phyloP scores from a whole-genome alignment of 2,888 invertebrate genomes.

The Drosophila merina region DNA sequence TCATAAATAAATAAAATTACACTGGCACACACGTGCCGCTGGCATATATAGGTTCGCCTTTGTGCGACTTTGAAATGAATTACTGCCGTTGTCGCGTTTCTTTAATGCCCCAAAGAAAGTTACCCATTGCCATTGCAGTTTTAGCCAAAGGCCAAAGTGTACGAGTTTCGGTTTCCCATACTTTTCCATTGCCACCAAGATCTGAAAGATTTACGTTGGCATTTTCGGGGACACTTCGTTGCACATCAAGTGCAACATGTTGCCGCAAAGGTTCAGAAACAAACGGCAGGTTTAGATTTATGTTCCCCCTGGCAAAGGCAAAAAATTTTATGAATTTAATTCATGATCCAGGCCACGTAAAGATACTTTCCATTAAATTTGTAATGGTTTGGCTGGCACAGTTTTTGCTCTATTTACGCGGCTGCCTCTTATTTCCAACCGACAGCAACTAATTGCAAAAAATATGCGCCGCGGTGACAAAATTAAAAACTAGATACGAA shows the following conservation, averaged over 20 bases:
- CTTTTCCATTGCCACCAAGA: conserved; percentile 14
- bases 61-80: conserved; percentile 71
- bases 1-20: conserved; percentile 73
- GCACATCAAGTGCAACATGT: conserved; percentile 70
- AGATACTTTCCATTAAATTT: conserved; percentile 27
- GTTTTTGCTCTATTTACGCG: conserved; percentile 30
- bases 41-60: conserved; percentile 48
- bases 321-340: conserved; percentile 53
- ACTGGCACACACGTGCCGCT: conserved; percentile 48
- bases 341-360: conserved; percentile 11
- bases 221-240: conserved; percentile 56
- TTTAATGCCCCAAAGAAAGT: conserved; percentile 13
- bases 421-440: conserved; percentile 28
- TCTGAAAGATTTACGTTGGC: conserved; percentile 68
- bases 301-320: conserved; percentile 47
- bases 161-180: conserved; percentile 13
- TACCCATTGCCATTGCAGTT: conserved; percentile 1
- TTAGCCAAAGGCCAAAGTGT: conserved; percentile 11
- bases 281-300: conserved; percentile 38
- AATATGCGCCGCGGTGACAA: conserved; percentile 14
- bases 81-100: conserved; percentile 47
- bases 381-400: conserved; percentile 3
- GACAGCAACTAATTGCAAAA: conserved; percentile 60
- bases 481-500: conserved; percentile 30
- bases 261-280: conserved; percentile 36